Conservation (phyloP, 2,113 vertebrate genomes). For the Perca fluviatilis region DNA sequence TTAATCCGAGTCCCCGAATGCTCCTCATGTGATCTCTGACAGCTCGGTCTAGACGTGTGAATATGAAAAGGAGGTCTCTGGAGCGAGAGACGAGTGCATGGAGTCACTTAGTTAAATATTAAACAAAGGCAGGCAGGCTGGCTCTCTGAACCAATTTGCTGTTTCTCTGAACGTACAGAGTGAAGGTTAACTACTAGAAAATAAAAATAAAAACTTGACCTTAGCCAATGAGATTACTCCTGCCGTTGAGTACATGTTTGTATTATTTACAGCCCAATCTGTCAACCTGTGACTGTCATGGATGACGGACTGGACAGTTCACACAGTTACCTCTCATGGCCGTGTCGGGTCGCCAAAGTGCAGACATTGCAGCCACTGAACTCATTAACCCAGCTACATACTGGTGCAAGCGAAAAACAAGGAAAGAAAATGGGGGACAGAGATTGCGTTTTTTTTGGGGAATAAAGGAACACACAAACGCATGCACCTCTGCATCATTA, state of each 20-base stretch:
- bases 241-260: not conserved
- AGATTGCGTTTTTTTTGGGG: slow-evolving; percentile 19
- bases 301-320: not conserved
- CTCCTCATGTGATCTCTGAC: slow-evolving; percentile 41
- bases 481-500: slow-evolving; percentile 63
- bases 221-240: not conserved
- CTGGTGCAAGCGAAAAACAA: not conserved
- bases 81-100: slow-evolving; percentile 2
- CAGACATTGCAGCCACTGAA: not conserved
- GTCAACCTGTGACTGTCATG: not conserved
- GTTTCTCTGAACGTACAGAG: not conserved
- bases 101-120: slow-evolving; percentile 47
- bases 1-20: slow-evolving; percentile 25
- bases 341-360: not conserved
- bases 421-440: slow-evolving; percentile 1
- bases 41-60: slow-evolving; percentile 36
- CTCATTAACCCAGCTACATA: slow-evolving; percentile 15
- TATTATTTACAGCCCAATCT: not conserved
- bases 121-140: not conserved
- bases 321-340: not conserved
- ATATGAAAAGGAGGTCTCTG: slow-evolving; percentile 33
- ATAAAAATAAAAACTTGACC: not conserved
- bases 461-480: slow-evolving; percentile 16
- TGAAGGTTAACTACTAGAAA: not conserved
- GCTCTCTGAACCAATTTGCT: slow-evolving; percentile 8